These are phyloP conservation scores for Boleophthalmus pectinirostris DNA, from an alignment of 2,113 vertebrate species.

Conservation along the genomic window DNA sequence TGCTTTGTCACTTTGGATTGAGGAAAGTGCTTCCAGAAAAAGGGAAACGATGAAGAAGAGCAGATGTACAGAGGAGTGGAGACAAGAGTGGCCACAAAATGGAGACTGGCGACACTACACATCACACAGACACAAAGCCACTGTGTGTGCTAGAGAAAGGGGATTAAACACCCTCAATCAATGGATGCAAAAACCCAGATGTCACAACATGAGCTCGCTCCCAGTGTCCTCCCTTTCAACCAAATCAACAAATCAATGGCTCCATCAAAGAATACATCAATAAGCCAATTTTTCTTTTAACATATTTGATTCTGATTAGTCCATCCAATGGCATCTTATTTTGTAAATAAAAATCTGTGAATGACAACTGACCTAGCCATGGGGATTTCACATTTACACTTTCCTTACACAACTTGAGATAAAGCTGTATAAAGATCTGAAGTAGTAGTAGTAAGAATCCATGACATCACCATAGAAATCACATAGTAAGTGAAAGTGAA, in stretches of 20 bases:
- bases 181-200: slow-evolving; percentile 48
- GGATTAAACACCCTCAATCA: slow-evolving; percentile 60
- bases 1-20: slow-evolving; percentile 59
- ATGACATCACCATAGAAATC: neutral
- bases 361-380: neutral
- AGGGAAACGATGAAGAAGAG: slow-evolving; percentile 35
- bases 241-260: slow-evolving; percentile 25
- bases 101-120: slow-evolving; percentile 68
- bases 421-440: neutral
- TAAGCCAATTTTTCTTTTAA: slow-evolving; percentile 7
- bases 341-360: neutral
- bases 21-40: slow-evolving; percentile 54
- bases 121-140: slow-evolving; percentile 47
- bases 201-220: slow-evolving; percentile 31
- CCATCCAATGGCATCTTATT: neutral
- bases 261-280: slow-evolving; percentile 14
- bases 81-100: slow-evolving; percentile 72
- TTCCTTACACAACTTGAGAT: neutral
- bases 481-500: neutral
- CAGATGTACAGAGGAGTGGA: slow-evolving; percentile 33
- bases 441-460: neutral
- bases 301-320: neutral
- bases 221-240: neutral
- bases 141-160: slow-evolving; percentile 39
- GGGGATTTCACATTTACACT: neutral